These are phyloP conservation scores for Otolemur garnettii DNA, from an alignment of 2,113 vertebrate species.

Conservation along the genomic window DNA sequence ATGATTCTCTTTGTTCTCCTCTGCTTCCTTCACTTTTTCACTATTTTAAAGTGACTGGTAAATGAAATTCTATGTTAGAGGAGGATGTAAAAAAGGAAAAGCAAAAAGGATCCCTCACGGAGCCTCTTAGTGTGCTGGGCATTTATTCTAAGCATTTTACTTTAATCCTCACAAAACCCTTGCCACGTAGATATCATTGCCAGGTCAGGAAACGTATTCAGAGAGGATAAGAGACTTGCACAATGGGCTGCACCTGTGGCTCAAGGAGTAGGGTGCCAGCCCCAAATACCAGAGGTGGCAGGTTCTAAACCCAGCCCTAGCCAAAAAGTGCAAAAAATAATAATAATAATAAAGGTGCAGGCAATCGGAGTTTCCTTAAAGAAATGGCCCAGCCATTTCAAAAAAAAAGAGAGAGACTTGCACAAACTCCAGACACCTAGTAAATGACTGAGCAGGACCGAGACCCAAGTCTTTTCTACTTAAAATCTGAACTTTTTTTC, in stretches of 20 bases:
- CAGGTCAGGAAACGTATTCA: not conserved
- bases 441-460: not conserved
- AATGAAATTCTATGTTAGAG: conserved; percentile 28
- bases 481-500: not conserved
- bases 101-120: conserved; percentile 23
- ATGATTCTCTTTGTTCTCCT: conserved; percentile 60
- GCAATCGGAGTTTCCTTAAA: not conserved
- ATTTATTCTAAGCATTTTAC: conserved; percentile 35
- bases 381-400: not conserved
- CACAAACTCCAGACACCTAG: not conserved
- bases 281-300: no score
- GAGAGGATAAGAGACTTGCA: not conserved
- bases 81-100: not conserved
- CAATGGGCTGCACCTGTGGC: no score
- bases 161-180: conserved; percentile 36
- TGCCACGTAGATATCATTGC: conserved; percentile 43
- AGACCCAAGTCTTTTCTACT: not conserved
- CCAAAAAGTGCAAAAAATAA: no score
- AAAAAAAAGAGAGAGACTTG: no score
- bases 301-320: no score
- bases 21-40: conserved; percentile 30
- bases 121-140: not conserved
- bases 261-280: no score
- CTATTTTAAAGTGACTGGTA: conserved; percentile 57
- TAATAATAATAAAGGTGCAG: not conserved